A percentile compares a stretch with the other conserved stretches of the same genome.
Evolutionary conservation across 1,140 invertebrate genomes (phyloP).

Genomic region (Papilio polyxenes): DNA sequence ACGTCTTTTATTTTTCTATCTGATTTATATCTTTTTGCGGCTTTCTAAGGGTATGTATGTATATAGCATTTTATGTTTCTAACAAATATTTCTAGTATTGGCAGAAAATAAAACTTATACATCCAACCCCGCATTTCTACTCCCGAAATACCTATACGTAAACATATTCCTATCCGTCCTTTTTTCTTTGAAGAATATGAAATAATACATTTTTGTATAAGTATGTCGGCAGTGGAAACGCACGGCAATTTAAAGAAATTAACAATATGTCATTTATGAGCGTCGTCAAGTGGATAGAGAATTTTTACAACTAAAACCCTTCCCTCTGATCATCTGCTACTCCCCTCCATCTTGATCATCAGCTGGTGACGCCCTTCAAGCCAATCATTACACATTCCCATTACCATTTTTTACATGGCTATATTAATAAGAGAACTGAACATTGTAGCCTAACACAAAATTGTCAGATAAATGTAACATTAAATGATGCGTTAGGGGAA

Average conservation of each 20-base stretch:
- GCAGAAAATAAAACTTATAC: too few species aligned
- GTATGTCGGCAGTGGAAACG: neutral
- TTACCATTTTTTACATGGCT: neutral
- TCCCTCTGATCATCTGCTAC: too few species aligned
- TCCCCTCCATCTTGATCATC: too few species aligned
- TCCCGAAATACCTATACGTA: too few species aligned
- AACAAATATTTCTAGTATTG: neutral
- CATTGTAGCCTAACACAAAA: neutral
- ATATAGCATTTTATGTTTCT: conserved; percentile 18
- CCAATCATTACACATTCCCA: neutral
- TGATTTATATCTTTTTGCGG: conserved; percentile 57
- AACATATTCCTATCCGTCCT: too few species aligned
- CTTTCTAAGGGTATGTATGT: conserved; percentile 58
- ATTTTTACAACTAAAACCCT: too few species aligned
- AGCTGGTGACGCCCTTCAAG: neutral
- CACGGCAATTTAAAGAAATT: neutral
- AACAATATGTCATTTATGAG: too few species aligned
- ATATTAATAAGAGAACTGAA: neutral
- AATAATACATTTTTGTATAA: neutral
- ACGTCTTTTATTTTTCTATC: conserved; percentile 42
- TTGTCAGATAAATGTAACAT: neutral
- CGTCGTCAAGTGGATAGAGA: too few species aligned
- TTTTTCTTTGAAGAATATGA: too few species aligned
- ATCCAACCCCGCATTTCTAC: too few species aligned
- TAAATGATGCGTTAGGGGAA: too few species aligned